Percentiles rank a stretch among this genome's conserved stretches.
phyloP scores from a whole-genome alignment of 2,113 vertebrate species.

The Scopus umbretta region DNA sequence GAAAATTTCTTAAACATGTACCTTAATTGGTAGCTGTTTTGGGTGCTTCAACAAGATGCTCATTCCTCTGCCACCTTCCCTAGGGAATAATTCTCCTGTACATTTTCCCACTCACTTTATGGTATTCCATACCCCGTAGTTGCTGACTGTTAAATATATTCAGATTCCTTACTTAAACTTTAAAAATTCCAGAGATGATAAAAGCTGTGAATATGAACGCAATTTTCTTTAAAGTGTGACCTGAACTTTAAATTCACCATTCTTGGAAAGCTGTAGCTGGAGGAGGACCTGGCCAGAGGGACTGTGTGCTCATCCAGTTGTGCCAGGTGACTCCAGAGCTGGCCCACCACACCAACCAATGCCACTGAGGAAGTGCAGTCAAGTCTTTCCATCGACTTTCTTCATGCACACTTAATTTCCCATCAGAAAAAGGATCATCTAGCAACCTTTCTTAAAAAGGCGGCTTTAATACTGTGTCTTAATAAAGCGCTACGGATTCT shows the following conservation, averaged over 20 bases:
- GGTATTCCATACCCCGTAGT: not conserved
- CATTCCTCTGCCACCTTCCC: not conserved
- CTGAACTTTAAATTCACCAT: not conserved
- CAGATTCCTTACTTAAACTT: not conserved
- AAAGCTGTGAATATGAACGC: not conserved
- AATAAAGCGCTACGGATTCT: not conserved
- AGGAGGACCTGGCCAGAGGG: not conserved
- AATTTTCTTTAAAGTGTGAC: not conserved
- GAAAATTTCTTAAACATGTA: not conserved
- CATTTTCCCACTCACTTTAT: not conserved
- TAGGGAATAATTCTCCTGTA: not conserved
- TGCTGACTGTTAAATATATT: not conserved
- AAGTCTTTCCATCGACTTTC: not conserved
- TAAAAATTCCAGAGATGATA: not conserved
- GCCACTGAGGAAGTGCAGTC: not conserved
- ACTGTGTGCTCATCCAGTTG: not conserved
- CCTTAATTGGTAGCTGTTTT: not conserved
- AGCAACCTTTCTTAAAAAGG: not conserved
- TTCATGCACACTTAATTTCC: not conserved
- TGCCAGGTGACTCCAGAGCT: accelerated
- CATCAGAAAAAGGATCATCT: not conserved
- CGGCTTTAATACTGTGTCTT: not conserved
- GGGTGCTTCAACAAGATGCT: not conserved
- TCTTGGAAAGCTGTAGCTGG: not conserved
- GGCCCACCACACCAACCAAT: not conserved